phyloP scores from a whole-genome alignment of 2,113 vertebrate genomes.

The Triplophysa dalaica region DNA sequence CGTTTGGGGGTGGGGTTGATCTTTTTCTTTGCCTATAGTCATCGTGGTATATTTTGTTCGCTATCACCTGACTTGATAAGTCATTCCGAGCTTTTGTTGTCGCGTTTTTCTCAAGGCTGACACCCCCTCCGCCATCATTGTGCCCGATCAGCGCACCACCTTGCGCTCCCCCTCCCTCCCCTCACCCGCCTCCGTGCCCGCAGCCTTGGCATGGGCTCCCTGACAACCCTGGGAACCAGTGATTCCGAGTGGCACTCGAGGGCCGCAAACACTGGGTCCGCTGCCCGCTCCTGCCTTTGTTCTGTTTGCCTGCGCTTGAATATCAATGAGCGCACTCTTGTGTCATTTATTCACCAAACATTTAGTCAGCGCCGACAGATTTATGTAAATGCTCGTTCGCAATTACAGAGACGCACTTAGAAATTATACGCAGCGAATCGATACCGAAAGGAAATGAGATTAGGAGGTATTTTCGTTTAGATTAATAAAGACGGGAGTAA shows the following conservation, averaged over 20 bases:
- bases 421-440: constrained; percentile 29
- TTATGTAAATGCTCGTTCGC: constrained; percentile 53
- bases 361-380: constrained; percentile 51
- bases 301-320: constrained; percentile 59
- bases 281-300: constrained; percentile 54
- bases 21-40: constrained; percentile 27
- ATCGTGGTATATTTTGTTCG: constrained; percentile 4
- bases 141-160: neutral
- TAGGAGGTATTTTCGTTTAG: constrained; percentile 37
- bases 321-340: constrained; percentile 57
- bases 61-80: constrained; percentile 41
- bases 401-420: constrained; percentile 20
- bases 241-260: constrained; percentile 59
- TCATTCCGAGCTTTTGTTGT: neutral
- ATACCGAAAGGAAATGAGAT: constrained; percentile 36
- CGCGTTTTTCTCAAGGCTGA: neutral
- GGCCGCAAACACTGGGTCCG: constrained; percentile 58
- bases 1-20: constrained; percentile 60
- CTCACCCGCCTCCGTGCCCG: constrained; percentile 43
- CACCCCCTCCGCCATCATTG: constrained; percentile 17
- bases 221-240: constrained; percentile 64
- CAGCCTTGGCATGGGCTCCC: constrained; percentile 53
- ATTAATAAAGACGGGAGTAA: constrained; percentile 34
- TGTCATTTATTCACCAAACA: constrained; percentile 58
- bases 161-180: constrained; percentile 10